Evolutionary conservation across 2,888 invertebrate species (phyloP), one percentile per base, ranked within the genome.

Genomic region (Sturmia bella): DNA sequence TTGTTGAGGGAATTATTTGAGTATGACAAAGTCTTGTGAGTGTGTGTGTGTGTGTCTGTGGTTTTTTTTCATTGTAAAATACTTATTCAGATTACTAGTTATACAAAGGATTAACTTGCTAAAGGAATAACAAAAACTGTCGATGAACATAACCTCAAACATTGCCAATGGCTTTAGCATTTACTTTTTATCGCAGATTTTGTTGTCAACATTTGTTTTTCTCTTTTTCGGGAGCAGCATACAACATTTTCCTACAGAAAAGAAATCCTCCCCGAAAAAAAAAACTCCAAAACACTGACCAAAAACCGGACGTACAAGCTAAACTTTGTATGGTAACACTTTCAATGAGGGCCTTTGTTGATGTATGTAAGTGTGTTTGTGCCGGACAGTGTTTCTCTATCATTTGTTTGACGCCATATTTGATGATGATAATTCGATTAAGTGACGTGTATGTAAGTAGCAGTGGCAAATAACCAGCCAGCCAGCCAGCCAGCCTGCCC

Each of bases 351-450:
- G 11, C 21, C n/a, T 32, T 32, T 32, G 7, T 32, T 32, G n/a
- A n/a, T 37, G 9, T 57, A n/a, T 50, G 15, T 5, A 24, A 17
- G 11, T 69, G 41, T 69, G 11, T 11, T 63, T 69, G 56, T 59
- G n/a, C 15, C 64, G 72, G 66, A 48, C 74, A 73, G 84, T 39
- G 39, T 79, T 17, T 68, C 78, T 85, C 41, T 63, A 52, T 87
- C 87, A 87, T 88, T 88, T 88, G 86, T 87, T 70, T 88, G 88
- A 88, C 87, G 88, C 87, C 87, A 88, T 88, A 66, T 82, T 81
- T 78, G 89, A 89, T 88, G 89, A 89, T 88, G 89, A 89, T 90
- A 89, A 90, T 90, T 89, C 90, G 90, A 90, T 89, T 89, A 89
- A 87, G 87, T 87, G 85, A 84, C 78, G 72, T 83, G 78, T 73